Evolutionary conservation across 1,140 invertebrate species (phyloP).

Genomic region (Panonychus citri): DNA sequence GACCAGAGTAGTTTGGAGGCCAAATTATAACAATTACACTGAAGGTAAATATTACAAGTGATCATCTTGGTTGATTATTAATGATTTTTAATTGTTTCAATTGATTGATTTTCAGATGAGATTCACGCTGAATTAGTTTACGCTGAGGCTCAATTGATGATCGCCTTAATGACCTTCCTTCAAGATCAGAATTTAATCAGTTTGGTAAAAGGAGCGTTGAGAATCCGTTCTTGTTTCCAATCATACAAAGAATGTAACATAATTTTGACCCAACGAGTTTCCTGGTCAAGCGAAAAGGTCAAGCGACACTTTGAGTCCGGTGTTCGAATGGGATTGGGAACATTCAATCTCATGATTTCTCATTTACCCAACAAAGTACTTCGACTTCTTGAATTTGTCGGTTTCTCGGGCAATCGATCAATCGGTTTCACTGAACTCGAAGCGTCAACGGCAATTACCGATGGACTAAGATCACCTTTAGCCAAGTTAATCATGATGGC

Average conservation of each 20-base stretch:
- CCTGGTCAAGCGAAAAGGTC: not conserved
- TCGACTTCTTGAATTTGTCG: slow-evolving; percentile 75
- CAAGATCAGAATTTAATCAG: slow-evolving; percentile 82
- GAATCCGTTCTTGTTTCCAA: slow-evolving; percentile 72
- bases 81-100: not conserved
- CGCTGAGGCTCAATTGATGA: slow-evolving; percentile 64
- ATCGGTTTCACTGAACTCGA: slow-evolving; percentile 46
- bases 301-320: slow-evolving; percentile 69
- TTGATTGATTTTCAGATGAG: no score
- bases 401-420: slow-evolving; percentile 73
- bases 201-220: slow-evolving; percentile 75
- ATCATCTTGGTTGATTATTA: not conserved
- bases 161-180: slow-evolving; percentile 70
- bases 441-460: slow-evolving; percentile 36
- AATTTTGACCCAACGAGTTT: not conserved
- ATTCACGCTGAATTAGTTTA: slow-evolving; percentile 85
- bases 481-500: slow-evolving; percentile 56
- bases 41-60: slow-evolving; percentile 38
- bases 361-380: slow-evolving; percentile 62
- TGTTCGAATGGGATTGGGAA: slow-evolving; percentile 68
- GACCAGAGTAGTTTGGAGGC: slow-evolving; percentile 41
- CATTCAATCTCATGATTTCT: slow-evolving; percentile 63
- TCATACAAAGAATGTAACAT: slow-evolving; percentile 58
- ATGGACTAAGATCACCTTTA: slow-evolving; percentile 53
- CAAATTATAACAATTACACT: slow-evolving; percentile 49